A percentile compares a stretch with the other conserved stretches of the same genome.
Evolutionary conservation across 2,888 invertebrate species (phyloP).

Genomic region (Junonia oenone): DNA sequence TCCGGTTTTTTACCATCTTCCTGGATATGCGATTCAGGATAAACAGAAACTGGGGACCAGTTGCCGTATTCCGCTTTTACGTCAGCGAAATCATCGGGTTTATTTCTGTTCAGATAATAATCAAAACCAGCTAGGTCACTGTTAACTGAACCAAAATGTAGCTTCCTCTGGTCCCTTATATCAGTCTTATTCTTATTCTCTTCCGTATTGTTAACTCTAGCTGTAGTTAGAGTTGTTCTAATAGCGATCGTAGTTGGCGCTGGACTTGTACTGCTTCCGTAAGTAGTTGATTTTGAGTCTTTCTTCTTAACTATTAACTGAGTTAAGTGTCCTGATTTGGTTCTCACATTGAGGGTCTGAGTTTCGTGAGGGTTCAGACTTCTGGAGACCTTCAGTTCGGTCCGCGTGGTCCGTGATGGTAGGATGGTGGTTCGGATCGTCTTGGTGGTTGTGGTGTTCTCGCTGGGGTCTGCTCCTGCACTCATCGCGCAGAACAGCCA

Average conservation of each 20-base stretch:
- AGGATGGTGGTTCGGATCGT: conserved; percentile 66
- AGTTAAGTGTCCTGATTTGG: conserved; percentile 86
- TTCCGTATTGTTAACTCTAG: conserved; percentile 43
- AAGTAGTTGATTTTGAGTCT: conserved; percentile 72
- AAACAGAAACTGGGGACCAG: conserved; percentile 75
- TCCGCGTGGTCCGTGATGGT: conserved; percentile 82
- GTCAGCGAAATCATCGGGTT: conserved; percentile 63
- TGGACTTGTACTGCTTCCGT: conserved; percentile 38
- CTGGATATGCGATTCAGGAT: conserved; percentile 69
- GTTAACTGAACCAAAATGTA: conserved; percentile 57
- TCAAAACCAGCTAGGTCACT: conserved; percentile 72
- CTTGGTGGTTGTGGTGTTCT: conserved; percentile 63
- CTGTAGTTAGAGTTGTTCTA: conserved; percentile 43
- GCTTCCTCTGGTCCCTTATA: conserved; percentile 65
- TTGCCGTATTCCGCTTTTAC: conserved; percentile 75
- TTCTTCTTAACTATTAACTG: conserved; percentile 87
- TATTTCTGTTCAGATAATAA: conserved; percentile 67
- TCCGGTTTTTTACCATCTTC: conserved; percentile 64
- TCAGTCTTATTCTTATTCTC: conserved; percentile 65
- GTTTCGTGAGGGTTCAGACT: conserved; percentile 88
- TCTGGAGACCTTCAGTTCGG: conserved; percentile 87
- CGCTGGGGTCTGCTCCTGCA: conserved; percentile 44
- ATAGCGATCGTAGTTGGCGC: conserved; percentile 57
- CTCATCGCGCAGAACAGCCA: conserved; percentile 50
- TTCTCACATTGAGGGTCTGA: conserved; percentile 87